phyloP scores from a whole-genome alignment of 2,113 vertebrate genomes.

The Gambusia affinis region DNA sequence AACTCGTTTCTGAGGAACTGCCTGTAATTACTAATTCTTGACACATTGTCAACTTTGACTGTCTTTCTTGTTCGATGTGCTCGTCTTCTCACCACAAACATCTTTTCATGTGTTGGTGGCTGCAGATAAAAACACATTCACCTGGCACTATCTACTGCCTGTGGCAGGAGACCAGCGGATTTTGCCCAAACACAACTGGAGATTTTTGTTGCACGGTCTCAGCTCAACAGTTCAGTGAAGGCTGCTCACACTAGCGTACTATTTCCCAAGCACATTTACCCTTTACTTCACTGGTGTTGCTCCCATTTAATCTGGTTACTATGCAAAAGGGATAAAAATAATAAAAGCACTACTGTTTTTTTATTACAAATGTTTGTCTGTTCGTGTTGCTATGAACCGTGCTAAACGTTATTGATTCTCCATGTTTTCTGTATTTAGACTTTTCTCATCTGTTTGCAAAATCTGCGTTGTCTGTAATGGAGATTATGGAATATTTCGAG shows the following conservation, averaged over 20 bases:
- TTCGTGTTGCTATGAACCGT: neutral
- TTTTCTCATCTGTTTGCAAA: neutral
- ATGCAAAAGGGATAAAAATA: neutral
- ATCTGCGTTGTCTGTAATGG: neutral
- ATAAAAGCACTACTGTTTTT: neutral
- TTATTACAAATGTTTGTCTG: neutral
- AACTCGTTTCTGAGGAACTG: too few relatives aligned
- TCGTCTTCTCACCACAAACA: too few relatives aligned
- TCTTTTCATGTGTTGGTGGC: too few relatives aligned
- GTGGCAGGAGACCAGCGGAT: too few relatives aligned
- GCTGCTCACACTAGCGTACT: neutral
- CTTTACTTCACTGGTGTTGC: neutral
- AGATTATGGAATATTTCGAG: conserved; percentile 44
- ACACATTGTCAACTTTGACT: too few relatives aligned
- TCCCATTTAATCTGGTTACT: neutral
- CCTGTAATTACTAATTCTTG: too few relatives aligned
- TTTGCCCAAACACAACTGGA: too few relatives aligned
- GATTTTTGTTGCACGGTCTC: too few relatives aligned
- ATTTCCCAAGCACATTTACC: neutral
- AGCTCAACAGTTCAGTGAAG: neutral
- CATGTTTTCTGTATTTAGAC: conserved; percentile 9
- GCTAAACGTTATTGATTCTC: neutral
- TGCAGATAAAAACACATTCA: too few relatives aligned
- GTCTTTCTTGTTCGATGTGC: too few relatives aligned
- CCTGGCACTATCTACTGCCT: too few relatives aligned